A percentile compares a stretch with the other conserved stretches of the same genome.
phyloP scores from a whole-genome alignment of 1,140 invertebrate species.

The Schlechtendalia chinensis region DNA sequence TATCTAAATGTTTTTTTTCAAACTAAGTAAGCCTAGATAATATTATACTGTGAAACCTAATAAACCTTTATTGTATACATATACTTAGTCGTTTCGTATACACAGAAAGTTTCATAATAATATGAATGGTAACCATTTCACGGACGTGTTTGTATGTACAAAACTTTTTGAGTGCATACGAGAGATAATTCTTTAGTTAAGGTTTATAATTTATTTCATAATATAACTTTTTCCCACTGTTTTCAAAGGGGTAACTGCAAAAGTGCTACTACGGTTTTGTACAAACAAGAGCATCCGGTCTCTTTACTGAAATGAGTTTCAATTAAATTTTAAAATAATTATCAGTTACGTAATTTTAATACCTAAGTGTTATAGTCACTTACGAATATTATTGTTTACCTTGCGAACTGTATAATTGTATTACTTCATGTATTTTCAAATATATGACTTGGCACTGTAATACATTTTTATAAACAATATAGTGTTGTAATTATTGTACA shows the following conservation, averaged over 20 bases:
- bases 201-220: constrained; percentile 10
- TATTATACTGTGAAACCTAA: not conserved
- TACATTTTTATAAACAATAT: too few relatives aligned
- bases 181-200: constrained; percentile 46
- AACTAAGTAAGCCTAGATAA: not conserved
- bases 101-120: constrained; percentile 22
- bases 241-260: not conserved
- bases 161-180: constrained; percentile 35
- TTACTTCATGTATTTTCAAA: too few relatives aligned
- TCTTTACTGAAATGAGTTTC: not conserved
- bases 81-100: constrained; percentile 6
- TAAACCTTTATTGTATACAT: not conserved
- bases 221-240: not conserved
- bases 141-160: not conserved
- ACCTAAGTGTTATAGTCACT: not conserved
- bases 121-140: constrained; percentile 18
- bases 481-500: too few relatives aligned
- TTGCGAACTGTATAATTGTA: too few relatives aligned
- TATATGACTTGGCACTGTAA: too few relatives aligned
- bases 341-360: not conserved
- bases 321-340: constrained; percentile 12
- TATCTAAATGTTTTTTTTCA: not conserved
- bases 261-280: not conserved
- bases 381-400: not conserved
- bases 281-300: not conserved